Percentiles rank a stretch among this genome's conserved stretches.
Conservation (phyloP, 2,113 vertebrate species). For the Cyanoliseus patagonus region DNA sequence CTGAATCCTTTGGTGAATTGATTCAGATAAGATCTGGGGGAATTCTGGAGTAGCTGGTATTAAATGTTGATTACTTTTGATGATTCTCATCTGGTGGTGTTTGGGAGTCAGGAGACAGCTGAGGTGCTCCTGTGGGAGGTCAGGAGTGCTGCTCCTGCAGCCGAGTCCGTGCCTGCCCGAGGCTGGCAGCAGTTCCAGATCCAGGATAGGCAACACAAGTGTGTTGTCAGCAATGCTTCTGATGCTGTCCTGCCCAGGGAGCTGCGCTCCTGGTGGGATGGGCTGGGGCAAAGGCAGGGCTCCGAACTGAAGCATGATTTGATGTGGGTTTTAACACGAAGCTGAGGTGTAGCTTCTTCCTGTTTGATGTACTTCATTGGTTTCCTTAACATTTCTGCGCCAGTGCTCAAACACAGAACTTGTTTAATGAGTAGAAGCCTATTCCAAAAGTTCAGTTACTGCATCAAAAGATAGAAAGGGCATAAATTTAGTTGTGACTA, state of each 20-base stretch:
- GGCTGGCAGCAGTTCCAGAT: background rate
- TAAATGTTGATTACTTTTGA: background rate
- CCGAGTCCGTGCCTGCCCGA: fast-evolving
- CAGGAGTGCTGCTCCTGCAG: background rate
- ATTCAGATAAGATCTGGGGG: background rate
- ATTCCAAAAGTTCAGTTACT: background rate
- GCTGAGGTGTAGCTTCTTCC: background rate
- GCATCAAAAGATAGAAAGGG: background rate
- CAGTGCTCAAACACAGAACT: background rate
- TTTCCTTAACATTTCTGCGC: background rate
- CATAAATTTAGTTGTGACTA: background rate
- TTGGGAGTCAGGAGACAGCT: background rate
- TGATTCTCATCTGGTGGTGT: background rate
- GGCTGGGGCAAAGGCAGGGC: background rate
- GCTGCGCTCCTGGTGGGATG: fast-evolving
- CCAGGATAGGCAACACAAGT: background rate
- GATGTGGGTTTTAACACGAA: background rate
- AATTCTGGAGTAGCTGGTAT: background rate
- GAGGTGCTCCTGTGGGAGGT: background rate
- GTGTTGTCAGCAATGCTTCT: background rate
- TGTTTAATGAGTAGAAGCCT: background rate
- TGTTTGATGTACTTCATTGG: background rate
- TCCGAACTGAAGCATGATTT: background rate
- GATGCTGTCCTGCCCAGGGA: background rate
- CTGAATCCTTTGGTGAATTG: background rate